Conservation (phyloP, 2,888 invertebrate genomes). For the Erebia aethiops region DNA sequence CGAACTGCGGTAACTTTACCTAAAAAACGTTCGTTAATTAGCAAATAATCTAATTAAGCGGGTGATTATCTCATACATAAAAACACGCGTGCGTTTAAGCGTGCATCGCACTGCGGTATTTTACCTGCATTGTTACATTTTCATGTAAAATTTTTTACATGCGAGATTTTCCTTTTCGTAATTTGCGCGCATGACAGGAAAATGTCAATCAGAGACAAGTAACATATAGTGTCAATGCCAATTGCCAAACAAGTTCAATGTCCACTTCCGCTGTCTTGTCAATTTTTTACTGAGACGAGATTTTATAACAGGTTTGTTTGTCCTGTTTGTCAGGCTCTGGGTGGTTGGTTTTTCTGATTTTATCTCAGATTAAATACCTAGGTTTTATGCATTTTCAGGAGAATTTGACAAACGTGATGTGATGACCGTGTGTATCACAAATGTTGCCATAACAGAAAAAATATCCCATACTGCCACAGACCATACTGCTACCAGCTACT, state of each 20-base stretch:
- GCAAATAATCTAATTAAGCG: constrained; percentile 55
- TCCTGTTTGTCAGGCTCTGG: not conserved
- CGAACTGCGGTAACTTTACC: not conserved
- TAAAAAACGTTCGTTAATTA: constrained; percentile 32
- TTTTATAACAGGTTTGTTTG: not conserved
- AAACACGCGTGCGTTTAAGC: constrained; percentile 51
- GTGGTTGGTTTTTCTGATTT: not conserved
- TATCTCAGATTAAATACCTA: not conserved
- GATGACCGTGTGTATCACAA: not conserved
- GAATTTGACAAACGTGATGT: not conserved
- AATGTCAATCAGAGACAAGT: too few relatives aligned
- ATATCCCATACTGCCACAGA: constrained; percentile 53
- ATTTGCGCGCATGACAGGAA: constrained; percentile 56
- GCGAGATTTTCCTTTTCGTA: constrained; percentile 40
- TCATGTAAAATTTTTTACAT: constrained; percentile 60
- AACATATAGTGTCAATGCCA: too few relatives aligned
- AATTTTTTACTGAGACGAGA: not conserved
- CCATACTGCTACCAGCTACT: too few relatives aligned
- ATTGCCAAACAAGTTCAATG: not conserved
- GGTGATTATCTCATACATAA: constrained; percentile 44
- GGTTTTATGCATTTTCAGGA: too few relatives aligned
- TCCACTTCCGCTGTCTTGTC: not conserved
- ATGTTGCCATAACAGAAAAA: constrained; percentile 59
- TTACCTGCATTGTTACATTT: constrained; percentile 75
- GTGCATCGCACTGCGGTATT: constrained; percentile 78